Percentiles rank a stretch among this genome's conserved stretches.
Conservation (phyloP, 2,888 invertebrate genomes). For the Melieria picta region DNA sequence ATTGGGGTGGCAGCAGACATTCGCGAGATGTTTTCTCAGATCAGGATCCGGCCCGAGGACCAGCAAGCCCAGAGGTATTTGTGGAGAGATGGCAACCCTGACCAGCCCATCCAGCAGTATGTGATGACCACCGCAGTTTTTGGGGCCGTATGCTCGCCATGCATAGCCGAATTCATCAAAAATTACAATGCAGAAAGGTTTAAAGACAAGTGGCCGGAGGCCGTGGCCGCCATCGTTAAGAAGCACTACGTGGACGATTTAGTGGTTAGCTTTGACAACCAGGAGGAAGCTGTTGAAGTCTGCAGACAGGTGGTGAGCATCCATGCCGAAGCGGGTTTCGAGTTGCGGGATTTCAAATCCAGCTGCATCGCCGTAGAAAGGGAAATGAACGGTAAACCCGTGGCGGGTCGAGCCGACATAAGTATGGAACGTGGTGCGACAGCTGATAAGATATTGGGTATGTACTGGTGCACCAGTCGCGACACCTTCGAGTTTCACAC, state of each 20-base stretch:
- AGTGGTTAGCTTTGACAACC: slow-evolving; percentile 28
- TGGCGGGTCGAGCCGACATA: background rate
- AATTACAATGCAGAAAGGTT: slow-evolving; percentile 30
- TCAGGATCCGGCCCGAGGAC: slow-evolving; percentile 9
- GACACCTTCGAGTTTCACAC: slow-evolving; percentile 36
- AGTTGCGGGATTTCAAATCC: slow-evolving; percentile 28
- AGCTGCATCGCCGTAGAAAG: slow-evolving; percentile 6
- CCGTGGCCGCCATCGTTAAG: slow-evolving; percentile 1
- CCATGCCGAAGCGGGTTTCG: slow-evolving; percentile 25
- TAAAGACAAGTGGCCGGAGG: background rate
- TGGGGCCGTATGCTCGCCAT: slow-evolving; percentile 28
- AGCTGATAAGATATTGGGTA: slow-evolving; percentile 39
- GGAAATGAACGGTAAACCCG: background rate
- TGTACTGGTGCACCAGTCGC: slow-evolving; percentile 14
- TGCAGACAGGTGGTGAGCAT: slow-evolving; percentile 24
- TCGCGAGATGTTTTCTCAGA: slow-evolving; percentile 35
- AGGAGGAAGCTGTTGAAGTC: slow-evolving; percentile 19
- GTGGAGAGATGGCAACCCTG: slow-evolving; percentile 11
- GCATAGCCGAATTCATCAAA: slow-evolving; percentile 30
- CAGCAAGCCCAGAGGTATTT: slow-evolving; percentile 12
- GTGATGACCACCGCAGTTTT: slow-evolving; percentile 13
- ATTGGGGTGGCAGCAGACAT: slow-evolving; percentile 53
- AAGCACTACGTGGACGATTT: slow-evolving; percentile 32
- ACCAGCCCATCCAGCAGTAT: background rate
- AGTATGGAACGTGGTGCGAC: slow-evolving; percentile 9